Conservation (phyloP, 2,113 vertebrate genomes). For the Entomyzon cyanotis region DNA sequence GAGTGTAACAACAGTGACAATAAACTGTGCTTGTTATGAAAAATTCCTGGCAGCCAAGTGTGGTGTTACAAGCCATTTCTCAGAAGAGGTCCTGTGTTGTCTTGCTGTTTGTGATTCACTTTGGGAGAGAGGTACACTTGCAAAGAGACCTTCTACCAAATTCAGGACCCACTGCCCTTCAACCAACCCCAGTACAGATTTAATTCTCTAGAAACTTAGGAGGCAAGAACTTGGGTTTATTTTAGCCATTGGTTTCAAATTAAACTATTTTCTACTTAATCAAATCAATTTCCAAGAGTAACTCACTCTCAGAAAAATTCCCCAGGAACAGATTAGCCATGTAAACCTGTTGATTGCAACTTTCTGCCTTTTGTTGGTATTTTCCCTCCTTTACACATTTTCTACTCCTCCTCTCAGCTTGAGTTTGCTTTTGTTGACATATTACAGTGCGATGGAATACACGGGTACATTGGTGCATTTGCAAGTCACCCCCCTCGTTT, state of each 20-base stretch:
- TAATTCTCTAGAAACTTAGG: background rate
- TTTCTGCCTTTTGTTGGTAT: background rate
- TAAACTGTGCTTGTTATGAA: background rate
- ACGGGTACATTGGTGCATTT: background rate
- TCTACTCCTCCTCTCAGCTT: background rate
- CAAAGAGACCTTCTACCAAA: background rate
- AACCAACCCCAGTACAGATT: background rate
- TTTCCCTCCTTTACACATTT: background rate
- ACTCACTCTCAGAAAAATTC: background rate
- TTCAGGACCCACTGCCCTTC: background rate
- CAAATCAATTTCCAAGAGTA: background rate
- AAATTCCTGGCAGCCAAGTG: background rate
- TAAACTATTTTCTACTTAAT: background rate
- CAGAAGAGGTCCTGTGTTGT: background rate
- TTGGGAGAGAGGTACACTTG: background rate
- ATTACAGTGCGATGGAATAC: background rate
- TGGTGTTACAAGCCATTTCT: background rate
- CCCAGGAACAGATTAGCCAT: background rate
- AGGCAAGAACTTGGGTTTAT: background rate
- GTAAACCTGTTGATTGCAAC: background rate
- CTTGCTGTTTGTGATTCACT: background rate
- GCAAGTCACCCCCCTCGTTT: background rate
- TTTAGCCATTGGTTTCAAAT: background rate
- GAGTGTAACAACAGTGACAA: background rate
- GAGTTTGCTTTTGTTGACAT: background rate